Evolutionary conservation across 2,113 vertebrate genomes (phyloP), one percentile per base, ranked within the genome.

Genomic region (Oncorhynchus masou): DNA sequence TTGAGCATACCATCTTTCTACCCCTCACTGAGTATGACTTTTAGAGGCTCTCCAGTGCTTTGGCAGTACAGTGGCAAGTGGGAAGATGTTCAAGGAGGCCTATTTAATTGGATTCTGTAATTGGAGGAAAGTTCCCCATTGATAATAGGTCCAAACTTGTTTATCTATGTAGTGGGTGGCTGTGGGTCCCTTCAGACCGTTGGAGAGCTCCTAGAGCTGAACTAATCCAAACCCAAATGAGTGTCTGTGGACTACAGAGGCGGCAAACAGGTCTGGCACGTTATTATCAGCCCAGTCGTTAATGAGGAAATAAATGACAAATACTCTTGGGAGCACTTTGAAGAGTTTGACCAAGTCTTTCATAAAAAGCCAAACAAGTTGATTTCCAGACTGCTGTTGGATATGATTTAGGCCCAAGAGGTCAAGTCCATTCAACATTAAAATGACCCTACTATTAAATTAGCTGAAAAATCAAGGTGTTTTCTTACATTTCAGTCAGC

Each of bases 271-370:
- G 29, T 64, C 65, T 70, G 24, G 78, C 70, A 76, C 82, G 78
- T 80, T 85, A 89, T 87, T 78, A 81, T 60, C 67, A 80, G 74
- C 65, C 0, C 75, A 79, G 74, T 51, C 75, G 75, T 82, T 88
- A 85, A 89, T 91, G 84, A 83, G 71, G 80, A 89, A 90, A 77
- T 78, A 81, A 81, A 81, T 81, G 39, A 65, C 49, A 78, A 25
- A 51, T 64, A 74, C 79, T 80, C 82, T 66, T 72, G 82, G 76
- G 86, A 70, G 73, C 66, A 27, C 57, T 74, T 77, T 62, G 39
- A 80, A 78, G 29, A 48, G 68, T 74, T 77, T 73, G 49, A 57
- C 60, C 39, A 25, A 51, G 68, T 85, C 66, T 80, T 81, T 76
- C 20, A 66, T 64, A 83, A 86, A 82, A 77, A 86, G 71, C 25